These are phyloP conservation scores for Oceanites oceanicus DNA, from an alignment of 2,113 vertebrate genomes.

Conservation along the genomic window DNA sequence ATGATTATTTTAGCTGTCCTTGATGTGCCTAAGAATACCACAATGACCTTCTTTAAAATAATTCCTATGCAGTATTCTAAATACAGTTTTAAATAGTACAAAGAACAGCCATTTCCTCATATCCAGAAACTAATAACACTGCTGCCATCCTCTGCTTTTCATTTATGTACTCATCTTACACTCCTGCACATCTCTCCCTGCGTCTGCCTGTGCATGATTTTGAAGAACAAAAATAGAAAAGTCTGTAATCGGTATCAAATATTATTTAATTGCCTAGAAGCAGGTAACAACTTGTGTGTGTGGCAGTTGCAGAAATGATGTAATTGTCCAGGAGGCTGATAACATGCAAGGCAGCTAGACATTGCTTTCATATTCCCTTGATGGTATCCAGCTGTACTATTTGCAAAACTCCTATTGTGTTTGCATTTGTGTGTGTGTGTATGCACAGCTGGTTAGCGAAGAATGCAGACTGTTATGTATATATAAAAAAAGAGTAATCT, in stretches of 20 bases:
- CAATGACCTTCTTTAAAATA: constrained; percentile 26
- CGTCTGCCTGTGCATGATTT: neutral
- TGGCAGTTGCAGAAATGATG: neutral
- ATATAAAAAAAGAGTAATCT: neutral
- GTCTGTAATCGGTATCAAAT: neutral
- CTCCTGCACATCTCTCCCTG: neutral
- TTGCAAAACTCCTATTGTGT: neutral
- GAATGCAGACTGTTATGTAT: neutral
- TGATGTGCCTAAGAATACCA: neutral
- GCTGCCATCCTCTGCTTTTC: constrained; percentile 69
- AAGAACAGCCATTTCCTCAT: constrained; percentile 31
- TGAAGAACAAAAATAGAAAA: neutral
- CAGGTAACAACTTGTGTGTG: neutral
- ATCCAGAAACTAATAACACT: constrained; percentile 47
- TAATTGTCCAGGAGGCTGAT: neutral
- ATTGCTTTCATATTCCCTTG: neutral
- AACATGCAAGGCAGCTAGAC: neutral
- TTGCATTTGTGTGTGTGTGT: neutral
- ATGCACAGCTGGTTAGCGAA: neutral
- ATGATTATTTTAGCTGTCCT: constrained; percentile 21
- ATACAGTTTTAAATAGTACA: neutral
- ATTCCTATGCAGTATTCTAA: neutral
- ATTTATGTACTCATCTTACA: neutral
- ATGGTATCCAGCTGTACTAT: neutral
- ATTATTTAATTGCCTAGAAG: neutral